Conservation (phyloP, 2,113 vertebrate genomes). For the Ameiurus melas region DNA sequence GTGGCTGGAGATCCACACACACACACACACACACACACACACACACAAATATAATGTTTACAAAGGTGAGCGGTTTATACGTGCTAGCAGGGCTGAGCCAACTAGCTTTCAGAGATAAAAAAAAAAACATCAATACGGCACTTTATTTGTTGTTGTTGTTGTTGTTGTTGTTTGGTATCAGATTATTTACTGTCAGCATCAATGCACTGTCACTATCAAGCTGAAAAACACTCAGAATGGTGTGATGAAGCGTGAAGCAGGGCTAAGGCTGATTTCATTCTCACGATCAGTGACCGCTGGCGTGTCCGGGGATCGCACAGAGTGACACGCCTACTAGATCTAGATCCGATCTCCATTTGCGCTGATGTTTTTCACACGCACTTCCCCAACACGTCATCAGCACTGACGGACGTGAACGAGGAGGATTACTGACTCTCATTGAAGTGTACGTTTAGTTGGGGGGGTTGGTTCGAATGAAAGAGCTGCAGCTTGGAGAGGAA, state of each 20-base stretch:
- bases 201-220: neutral
- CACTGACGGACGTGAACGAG: neutral
- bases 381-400: neutral
- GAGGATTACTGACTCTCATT: neutral
- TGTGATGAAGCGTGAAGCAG: neutral
- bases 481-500: neutral
- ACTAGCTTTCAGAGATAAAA: neutral
- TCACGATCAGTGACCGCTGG: neutral
- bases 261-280: neutral
- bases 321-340: neutral
- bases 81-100: neutral
- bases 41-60: neutral
- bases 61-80: neutral
- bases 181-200: neutral
- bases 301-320: neutral
- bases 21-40: constrained; percentile 31
- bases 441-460: neutral
- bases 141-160: neutral
- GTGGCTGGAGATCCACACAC: constrained; percentile 20
- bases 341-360: neutral
- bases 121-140: neutral
- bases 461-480: neutral
- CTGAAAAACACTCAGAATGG: neutral
- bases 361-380: neutral
- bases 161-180: too few relatives aligned